phyloP scores from a whole-genome alignment of 2,888 invertebrate species.

The Chrysopilus asiliformis region DNA sequence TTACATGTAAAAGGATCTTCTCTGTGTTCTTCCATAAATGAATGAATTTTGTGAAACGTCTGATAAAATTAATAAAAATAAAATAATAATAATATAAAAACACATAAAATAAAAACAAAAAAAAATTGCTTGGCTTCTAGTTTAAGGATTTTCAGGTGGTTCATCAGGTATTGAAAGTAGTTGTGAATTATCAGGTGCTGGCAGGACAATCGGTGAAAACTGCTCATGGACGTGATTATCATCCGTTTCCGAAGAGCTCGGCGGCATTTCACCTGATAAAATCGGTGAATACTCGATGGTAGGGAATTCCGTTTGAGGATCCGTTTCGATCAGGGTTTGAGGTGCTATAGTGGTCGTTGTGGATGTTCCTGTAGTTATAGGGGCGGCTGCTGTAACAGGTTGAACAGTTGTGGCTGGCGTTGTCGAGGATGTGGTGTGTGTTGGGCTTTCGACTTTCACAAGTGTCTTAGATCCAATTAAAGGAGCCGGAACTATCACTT shows the following conservation, averaged over 20 bases:
- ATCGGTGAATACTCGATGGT: slow-evolving; percentile 9
- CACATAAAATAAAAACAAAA: slow-evolving; percentile 6
- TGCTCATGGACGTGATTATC: slow-evolving; percentile 34
- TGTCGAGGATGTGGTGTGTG: background rate
- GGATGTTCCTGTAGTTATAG: background rate
- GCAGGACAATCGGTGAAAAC: slow-evolving; percentile 24
- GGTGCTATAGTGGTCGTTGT: background rate
- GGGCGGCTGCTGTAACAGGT: slow-evolving; percentile 22
- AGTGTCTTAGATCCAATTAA: slow-evolving; percentile 20
- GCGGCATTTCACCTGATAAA: slow-evolving; percentile 2
- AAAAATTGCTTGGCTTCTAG: slow-evolving; percentile 6
- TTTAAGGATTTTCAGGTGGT: slow-evolving; percentile 33
- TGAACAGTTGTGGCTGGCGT: slow-evolving; percentile 13
- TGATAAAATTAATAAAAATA: too few relatives aligned
- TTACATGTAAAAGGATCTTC: too few relatives aligned
- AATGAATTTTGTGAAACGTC: too few relatives aligned
- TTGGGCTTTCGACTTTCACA: slow-evolving; percentile 15
- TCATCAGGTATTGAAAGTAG: slow-evolving; percentile 31
- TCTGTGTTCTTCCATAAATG: too few relatives aligned
- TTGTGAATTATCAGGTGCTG: slow-evolving; percentile 26
- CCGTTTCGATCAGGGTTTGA: background rate
- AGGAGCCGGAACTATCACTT: slow-evolving; percentile 28
- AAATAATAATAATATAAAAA: too few relatives aligned
- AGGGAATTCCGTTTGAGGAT: slow-evolving; percentile 2
- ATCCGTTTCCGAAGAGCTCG: slow-evolving; percentile 15